Conservation (phyloP, 2,888 invertebrate species). For the Nycteola revayana region DNA sequence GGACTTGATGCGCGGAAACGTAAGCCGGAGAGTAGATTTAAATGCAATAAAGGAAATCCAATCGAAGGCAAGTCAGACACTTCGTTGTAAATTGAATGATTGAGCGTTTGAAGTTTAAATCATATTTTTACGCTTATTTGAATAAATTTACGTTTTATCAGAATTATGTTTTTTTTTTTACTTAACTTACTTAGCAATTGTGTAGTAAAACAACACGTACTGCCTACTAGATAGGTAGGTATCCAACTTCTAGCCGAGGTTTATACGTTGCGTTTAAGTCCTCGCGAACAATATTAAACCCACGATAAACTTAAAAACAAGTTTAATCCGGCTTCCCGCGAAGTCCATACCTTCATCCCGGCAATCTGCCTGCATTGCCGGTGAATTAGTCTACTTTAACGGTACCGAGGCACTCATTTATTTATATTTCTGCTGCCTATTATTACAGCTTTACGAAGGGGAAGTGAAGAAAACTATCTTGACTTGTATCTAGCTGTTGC, state of each 20-base stretch:
- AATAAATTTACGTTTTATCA: too few relatives aligned
- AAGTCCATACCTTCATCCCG: slow-evolving; percentile 57
- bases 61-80: slow-evolving; percentile 39
- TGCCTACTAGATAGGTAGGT: too few relatives aligned
- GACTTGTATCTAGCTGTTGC: background rate
- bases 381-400: slow-evolving; percentile 57
- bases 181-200: too few relatives aligned
- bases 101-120: slow-evolving; percentile 7
- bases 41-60: slow-evolving; percentile 54
- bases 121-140: background rate
- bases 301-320: slow-evolving; percentile 78
- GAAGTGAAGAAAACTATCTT: slow-evolving; percentile 1
- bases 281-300: slow-evolving; percentile 76
- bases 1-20: slow-evolving; percentile 60
- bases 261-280: slow-evolving; percentile 70
- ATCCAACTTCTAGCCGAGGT: slow-evolving; percentile 49
- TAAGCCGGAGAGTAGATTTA: slow-evolving; percentile 55
- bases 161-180: too few relatives aligned
- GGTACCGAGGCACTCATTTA: slow-evolving; percentile 35
- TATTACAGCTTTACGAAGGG: slow-evolving; percentile 10
- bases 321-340: slow-evolving; percentile 73
- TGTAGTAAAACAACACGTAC: too few relatives aligned
- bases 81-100: slow-evolving; percentile 18
- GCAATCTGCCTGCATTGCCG: slow-evolving; percentile 66
- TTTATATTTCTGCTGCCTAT: slow-evolving; percentile 24